A percentile compares a stretch with the other conserved stretches of the same genome.
Evolutionary conservation across 2,888 invertebrate genomes (phyloP).

Genomic region (Ophioninae sp.): DNA sequence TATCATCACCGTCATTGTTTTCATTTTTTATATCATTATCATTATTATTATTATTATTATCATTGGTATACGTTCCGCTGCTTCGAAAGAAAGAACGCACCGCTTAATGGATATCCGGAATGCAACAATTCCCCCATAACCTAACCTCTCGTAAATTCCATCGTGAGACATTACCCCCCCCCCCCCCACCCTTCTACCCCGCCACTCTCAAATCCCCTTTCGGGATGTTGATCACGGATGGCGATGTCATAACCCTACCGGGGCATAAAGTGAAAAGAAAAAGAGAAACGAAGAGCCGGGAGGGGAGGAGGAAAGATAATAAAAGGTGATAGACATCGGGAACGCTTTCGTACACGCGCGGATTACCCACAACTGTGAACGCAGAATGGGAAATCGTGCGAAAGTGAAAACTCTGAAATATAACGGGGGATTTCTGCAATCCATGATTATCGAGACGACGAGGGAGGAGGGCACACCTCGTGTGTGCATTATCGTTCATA

Average conservation of each 20-base stretch:
- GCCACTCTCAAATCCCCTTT: too few species aligned
- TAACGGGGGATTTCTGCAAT: slow-evolving; percentile 43
- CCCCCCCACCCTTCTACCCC: not conserved
- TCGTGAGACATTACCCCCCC: not conserved
- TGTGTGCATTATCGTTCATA: slow-evolving; percentile 47
- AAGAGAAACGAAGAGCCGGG: not conserved
- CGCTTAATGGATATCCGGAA: slow-evolving; percentile 40
- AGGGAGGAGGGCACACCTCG: slow-evolving; percentile 55
- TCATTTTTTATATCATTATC: not conserved
- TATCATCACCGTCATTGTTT: not conserved
- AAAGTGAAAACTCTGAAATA: slow-evolving; percentile 58
- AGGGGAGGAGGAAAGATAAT: not conserved
- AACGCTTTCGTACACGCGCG: slow-evolving; percentile 17
- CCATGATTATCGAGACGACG: not conserved
- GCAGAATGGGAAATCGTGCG: slow-evolving; percentile 63
- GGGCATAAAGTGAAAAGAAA: slow-evolving; percentile 4
- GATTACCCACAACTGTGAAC: slow-evolving; percentile 22
- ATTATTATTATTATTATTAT: not conserved
- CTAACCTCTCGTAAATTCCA: slow-evolving; percentile 13
- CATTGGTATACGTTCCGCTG: not conserved
- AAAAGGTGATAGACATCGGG: not conserved
- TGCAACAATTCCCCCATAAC: slow-evolving; percentile 44
- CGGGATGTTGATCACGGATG: slow-evolving; percentile 46
- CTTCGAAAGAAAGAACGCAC: not conserved
- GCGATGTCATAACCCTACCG: slow-evolving; percentile 44